Evolutionary conservation across 2,797 vertebrate genomes (phyloP).

Genomic region (Sebastes goodei): DNA sequence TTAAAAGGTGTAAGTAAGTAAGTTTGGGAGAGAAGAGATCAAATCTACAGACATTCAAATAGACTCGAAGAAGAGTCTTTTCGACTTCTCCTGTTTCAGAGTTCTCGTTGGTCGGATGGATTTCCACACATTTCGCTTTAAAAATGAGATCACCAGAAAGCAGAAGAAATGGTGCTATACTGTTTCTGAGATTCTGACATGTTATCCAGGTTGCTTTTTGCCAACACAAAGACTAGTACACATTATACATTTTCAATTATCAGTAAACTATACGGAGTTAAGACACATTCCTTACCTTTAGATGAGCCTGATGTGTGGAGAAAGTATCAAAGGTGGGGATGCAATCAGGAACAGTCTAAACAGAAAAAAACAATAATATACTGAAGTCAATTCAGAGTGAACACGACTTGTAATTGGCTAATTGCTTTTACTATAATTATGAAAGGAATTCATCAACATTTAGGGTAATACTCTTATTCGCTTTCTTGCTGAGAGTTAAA

Average conservation of each 20-base stretch:
- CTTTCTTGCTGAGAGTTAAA: background rate
- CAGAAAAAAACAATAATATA: background rate
- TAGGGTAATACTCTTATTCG: background rate
- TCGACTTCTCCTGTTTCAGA: slow-evolving; percentile 10
- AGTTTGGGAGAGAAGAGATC: background rate
- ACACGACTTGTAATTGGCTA: background rate
- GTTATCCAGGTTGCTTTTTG: background rate
- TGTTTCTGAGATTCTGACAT: background rate
- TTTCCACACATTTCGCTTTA: slow-evolving; percentile 10
- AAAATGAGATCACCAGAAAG: slow-evolving; percentile 28
- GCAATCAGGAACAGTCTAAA: background rate
- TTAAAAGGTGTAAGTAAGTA: slow-evolving; percentile 10
- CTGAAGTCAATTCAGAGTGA: slow-evolving; percentile 11
- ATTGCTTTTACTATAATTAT: background rate
- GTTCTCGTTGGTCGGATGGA: background rate
- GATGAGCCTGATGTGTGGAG: background rate
- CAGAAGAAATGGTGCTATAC: background rate
- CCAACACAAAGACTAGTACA: background rate
- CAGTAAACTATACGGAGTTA: background rate
- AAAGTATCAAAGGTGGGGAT: background rate
- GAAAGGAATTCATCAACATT: background rate
- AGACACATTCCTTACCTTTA: slow-evolving; percentile 6
- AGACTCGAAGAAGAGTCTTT: background rate
- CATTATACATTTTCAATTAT: background rate
- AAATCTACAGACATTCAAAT: slow-evolving; percentile 17